Percentiles rank a stretch among this genome's conserved stretches.
phyloP scores from a whole-genome alignment of 2,888 invertebrate species.

The Dicycla oo region DNA sequence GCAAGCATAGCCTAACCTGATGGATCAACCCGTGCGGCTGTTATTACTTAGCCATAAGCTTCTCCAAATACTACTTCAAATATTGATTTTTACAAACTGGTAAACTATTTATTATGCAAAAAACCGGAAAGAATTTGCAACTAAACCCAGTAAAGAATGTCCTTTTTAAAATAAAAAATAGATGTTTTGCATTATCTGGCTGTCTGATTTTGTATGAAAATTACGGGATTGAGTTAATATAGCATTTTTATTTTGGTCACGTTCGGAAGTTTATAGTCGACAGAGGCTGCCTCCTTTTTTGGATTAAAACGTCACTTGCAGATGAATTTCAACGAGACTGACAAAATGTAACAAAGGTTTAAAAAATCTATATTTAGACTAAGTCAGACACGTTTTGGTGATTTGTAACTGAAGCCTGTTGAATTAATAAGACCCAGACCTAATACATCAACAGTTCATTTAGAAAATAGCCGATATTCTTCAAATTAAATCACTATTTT shows the following conservation, averaged over 20 bases:
- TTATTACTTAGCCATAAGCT: too few species aligned
- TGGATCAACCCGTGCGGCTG: too few species aligned
- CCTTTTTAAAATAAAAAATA: slow-evolving; percentile 18
- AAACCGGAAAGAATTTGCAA: slow-evolving; percentile 5
- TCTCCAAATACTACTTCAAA: not conserved
- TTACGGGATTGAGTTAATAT: slow-evolving; percentile 61
- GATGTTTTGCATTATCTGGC: slow-evolving; percentile 37
- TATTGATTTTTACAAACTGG: not conserved
- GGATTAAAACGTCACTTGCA: slow-evolving; percentile 86
- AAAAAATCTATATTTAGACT: not conserved
- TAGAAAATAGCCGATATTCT: not conserved
- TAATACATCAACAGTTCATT: not conserved
- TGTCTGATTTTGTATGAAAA: slow-evolving; percentile 50
- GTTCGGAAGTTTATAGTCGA: slow-evolving; percentile 80
- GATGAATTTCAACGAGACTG: slow-evolving; percentile 79
- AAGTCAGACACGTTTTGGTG: too few species aligned
- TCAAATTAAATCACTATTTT: not conserved
- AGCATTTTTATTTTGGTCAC: slow-evolving; percentile 82
- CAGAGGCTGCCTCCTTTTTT: slow-evolving; percentile 74
- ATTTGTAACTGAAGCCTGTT: too few species aligned
- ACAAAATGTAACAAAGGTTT: slow-evolving; percentile 59
- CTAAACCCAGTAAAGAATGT: not conserved
- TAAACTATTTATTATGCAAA: not conserved
- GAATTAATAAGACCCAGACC: not conserved
- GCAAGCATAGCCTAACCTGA: too few species aligned